Evolutionary conservation across 2,113 vertebrate genomes (phyloP).

Genomic region (Dasyurus viverrinus): DNA sequence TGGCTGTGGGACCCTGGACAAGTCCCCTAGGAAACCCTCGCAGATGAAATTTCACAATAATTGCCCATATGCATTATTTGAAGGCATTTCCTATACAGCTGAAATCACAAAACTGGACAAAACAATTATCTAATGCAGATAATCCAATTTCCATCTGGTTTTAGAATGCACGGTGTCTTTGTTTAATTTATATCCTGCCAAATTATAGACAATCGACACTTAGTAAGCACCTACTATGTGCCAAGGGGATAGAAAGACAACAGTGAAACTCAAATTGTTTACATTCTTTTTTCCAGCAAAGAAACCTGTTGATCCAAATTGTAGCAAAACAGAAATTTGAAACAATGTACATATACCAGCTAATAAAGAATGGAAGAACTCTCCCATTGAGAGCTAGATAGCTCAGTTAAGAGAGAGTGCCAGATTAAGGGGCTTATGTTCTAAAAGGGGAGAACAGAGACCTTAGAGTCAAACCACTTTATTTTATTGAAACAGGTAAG

Average conservation of each 20-base stretch:
- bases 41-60: not conserved
- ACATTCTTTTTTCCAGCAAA: not conserved
- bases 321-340: not conserved
- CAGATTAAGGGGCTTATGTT: not conserved
- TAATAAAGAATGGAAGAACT: not conserved
- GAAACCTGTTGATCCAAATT: not conserved
- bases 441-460: not conserved
- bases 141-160: not conserved
- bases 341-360: not conserved
- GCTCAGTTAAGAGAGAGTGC: not conserved
- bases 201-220: not conserved
- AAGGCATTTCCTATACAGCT: not conserved
- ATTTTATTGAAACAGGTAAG: not conserved
- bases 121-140: not conserved
- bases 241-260: not conserved
- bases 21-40: not conserved
- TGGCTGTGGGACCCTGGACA: not conserved
- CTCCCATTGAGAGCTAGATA: not conserved
- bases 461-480: not conserved
- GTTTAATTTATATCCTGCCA: not conserved
- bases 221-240: not conserved
- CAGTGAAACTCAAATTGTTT: not conserved
- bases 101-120: not conserved
- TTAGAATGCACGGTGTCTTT: not conserved
- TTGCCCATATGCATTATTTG: not conserved